Base-by-base conservation (phyloP, 2,888 invertebrate species). In the Monopis laevigella region DNA sequence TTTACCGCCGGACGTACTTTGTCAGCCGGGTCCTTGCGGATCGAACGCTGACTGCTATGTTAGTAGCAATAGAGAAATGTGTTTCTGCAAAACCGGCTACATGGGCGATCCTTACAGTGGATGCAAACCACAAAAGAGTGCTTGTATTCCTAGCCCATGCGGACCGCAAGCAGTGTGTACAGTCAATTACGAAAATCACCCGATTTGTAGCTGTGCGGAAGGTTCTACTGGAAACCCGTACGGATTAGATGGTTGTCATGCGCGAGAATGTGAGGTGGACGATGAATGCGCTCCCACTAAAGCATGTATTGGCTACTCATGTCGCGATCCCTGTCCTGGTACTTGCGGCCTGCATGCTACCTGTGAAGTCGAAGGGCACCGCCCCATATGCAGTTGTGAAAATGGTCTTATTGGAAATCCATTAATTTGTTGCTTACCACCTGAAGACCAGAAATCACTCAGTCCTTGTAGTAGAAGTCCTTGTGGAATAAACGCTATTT, bases 1-100 rank as follows among this genome's bases (percentile, higher is more conserved):
- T 48, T 61, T 85, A 21, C 81, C 84, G 45, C 81, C 85, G 1
- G 73, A 83, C 44, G 78, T 86, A 5, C 70, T 92, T 7, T 93
- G 93, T 55, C 85, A 86, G 61, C 93, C 93, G 7, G 92, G 92
- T 7, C 91, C 92, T 1, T 93, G 93, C 67, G 93, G 92, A 17
- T 67, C 75, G 12, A 91, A 93, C 62, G 87, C 93, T 7, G 92
- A 93, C 58, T 94, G 93, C 59, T 93, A 93, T 56, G 89, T 92
- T 3, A 84, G 88, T 35, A 88, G 88, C 43, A 91, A 91, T 55
- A 86, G 87, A 54, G 93, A 95, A 65, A 88, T 90, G 64, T 94
- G 94, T 63, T 92, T 88, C 65, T 95, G 94, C 54, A 86, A 85
- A 59, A 62, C 82, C 35, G 91, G 90, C 17, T 92, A 82, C 62